These are phyloP conservation scores for Apodemus speciosus DNA, from an alignment of 2,113 vertebrate genomes.

Conservation along the genomic window DNA sequence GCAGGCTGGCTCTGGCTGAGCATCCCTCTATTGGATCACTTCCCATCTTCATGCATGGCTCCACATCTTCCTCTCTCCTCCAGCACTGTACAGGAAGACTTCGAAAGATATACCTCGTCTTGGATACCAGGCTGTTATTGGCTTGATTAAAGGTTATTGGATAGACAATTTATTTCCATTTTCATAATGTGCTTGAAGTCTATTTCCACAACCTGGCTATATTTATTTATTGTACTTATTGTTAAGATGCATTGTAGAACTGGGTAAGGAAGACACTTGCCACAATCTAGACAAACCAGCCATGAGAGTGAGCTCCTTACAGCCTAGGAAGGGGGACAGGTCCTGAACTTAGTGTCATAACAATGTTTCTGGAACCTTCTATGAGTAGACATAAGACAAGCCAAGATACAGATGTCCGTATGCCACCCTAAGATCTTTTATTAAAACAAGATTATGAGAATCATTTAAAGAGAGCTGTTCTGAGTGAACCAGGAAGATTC, in stretches of 20 bases:
- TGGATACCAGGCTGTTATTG: neutral
- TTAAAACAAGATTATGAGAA: neutral
- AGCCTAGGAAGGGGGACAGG: neutral
- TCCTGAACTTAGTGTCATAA: neutral
- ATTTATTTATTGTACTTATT: neutral
- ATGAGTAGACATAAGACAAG: neutral
- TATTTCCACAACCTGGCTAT: neutral
- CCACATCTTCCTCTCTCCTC: accelerated
- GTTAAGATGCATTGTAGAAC: neutral
- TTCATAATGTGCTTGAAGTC: neutral
- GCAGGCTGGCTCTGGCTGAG: neutral
- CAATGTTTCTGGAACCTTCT: slow-evolving; percentile 31
- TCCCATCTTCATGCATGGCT: accelerated
- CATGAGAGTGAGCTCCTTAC: neutral
- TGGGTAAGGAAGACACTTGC: neutral
- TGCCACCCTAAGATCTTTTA: neutral
- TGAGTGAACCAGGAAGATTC: neutral
- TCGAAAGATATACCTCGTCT: neutral
- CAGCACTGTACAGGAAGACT: accelerated
- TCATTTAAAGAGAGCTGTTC: neutral
- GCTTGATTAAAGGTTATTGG: neutral
- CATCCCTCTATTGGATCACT: neutral
- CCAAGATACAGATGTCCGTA: neutral
- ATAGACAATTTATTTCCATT: neutral
- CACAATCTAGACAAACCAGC: neutral